Percentiles rank a stretch among this genome's conserved stretches.
Conservation (phyloP, 2,113 vertebrate species). For the Sprattus sprattus region DNA sequence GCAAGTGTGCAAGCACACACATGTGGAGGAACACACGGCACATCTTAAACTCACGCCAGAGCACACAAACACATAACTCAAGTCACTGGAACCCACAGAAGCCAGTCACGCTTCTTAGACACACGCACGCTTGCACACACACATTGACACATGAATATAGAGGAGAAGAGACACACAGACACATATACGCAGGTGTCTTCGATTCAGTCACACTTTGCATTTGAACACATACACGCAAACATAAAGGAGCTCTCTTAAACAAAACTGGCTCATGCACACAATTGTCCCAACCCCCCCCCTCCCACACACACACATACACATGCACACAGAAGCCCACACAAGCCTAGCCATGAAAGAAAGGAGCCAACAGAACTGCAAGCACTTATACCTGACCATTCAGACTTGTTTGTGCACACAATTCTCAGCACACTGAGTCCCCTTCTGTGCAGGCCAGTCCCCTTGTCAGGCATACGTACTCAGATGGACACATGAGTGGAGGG, state of each 20-base stretch:
- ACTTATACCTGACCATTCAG: background rate
- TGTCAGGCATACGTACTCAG: too few relatives aligned
- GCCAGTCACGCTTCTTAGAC: background rate
- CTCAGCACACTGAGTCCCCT: too few relatives aligned
- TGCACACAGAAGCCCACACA: too few relatives aligned
- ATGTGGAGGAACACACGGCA: background rate
- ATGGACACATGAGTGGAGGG: too few relatives aligned
- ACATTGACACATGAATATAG: background rate
- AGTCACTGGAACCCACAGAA: background rate
- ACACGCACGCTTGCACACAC: background rate
- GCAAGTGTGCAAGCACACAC: background rate
- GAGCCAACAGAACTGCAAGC: background rate
- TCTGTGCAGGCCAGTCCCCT: too few relatives aligned
- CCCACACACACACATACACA: background rate
- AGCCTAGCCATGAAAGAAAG: too few relatives aligned
- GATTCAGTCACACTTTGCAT: background rate
- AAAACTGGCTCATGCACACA: too few relatives aligned
- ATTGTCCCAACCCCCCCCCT: background rate
- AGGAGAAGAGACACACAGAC: background rate
- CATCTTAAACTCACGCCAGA: too few relatives aligned
- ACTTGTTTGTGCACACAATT: too few relatives aligned
- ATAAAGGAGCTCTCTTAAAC: too few relatives aligned
- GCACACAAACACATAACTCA: background rate
- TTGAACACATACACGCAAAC: background rate
- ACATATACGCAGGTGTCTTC: too few relatives aligned